Conservation (phyloP, 2,888 invertebrate species). For the Dione vanillae region DNA sequence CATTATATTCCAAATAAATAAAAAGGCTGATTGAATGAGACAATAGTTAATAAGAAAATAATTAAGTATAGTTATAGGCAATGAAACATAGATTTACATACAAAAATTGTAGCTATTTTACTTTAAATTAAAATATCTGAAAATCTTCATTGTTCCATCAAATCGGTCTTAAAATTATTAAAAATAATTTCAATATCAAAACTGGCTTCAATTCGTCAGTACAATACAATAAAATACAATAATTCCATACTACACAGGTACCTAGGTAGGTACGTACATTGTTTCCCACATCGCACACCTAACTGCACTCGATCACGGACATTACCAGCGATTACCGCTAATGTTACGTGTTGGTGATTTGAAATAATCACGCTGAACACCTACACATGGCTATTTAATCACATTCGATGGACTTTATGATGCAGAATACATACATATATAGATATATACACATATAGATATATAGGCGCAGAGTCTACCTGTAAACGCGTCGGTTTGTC, state of each 20-base stretch:
- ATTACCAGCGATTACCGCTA: constrained; percentile 79
- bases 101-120: too few species aligned
- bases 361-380: constrained; percentile 82
- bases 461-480: too few species aligned
- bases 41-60: too few species aligned
- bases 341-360: constrained; percentile 80
- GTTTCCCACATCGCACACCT: constrained; percentile 55
- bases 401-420: constrained; percentile 53
- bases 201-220: not conserved
- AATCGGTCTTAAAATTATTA: too few species aligned
- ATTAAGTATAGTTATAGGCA: too few species aligned
- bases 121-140: too few species aligned
- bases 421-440: constrained; percentile 13
- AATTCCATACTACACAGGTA: constrained; percentile 30
- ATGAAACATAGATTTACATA: too few species aligned
- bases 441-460: too few species aligned
- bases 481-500: too few species aligned
- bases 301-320: constrained; percentile 59
- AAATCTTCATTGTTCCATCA: too few species aligned
- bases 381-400: constrained; percentile 68
- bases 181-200: not conserved
- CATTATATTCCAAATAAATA: too few species aligned
- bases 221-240: not conserved
- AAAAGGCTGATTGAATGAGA: too few species aligned
- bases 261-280: constrained; percentile 6